Evolutionary conservation across 2,113 vertebrate species (phyloP).

Genomic region (Cricetomys ansorgei): DNA sequence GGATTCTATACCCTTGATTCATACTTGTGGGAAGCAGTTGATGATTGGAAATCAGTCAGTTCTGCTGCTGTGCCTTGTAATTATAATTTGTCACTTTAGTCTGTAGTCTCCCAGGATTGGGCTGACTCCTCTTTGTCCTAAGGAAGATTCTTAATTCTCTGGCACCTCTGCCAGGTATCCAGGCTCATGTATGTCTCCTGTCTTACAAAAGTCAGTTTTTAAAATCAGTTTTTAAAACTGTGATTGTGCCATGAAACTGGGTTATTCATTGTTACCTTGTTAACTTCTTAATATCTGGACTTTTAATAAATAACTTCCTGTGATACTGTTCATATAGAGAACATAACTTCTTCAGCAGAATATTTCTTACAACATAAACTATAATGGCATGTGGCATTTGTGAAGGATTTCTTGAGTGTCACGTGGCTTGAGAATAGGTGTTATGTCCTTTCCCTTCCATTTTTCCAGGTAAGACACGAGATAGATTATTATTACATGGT

Average conservation of each 20-base stretch:
- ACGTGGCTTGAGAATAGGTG: neutral
- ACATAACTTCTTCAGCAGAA: neutral
- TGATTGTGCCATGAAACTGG: constrained; percentile 1
- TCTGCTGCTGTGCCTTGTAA: neutral
- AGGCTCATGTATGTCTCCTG: neutral
- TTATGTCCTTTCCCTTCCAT: neutral
- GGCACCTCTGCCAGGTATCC: neutral
- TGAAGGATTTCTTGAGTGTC: neutral
- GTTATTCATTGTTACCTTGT: constrained; percentile 1
- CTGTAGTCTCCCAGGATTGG: neutral
- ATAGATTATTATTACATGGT: neutral
- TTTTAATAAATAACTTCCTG: neutral
- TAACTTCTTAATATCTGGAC: neutral
- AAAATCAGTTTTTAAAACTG: neutral
- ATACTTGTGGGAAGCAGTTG: neutral
- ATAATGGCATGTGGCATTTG: neutral
- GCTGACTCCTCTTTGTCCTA: neutral
- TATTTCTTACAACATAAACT: neutral
- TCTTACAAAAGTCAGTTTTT: neutral
- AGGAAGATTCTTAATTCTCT: neutral
- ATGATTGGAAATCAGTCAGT: neutral
- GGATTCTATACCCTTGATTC: neutral
- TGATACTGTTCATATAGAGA: neutral
- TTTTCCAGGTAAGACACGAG: neutral
- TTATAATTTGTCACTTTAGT: neutral